Evolutionary conservation across 2,113 vertebrate species (phyloP), one percentile per base, ranked within the genome.

Genomic region (Nematolebias whitei): DNA sequence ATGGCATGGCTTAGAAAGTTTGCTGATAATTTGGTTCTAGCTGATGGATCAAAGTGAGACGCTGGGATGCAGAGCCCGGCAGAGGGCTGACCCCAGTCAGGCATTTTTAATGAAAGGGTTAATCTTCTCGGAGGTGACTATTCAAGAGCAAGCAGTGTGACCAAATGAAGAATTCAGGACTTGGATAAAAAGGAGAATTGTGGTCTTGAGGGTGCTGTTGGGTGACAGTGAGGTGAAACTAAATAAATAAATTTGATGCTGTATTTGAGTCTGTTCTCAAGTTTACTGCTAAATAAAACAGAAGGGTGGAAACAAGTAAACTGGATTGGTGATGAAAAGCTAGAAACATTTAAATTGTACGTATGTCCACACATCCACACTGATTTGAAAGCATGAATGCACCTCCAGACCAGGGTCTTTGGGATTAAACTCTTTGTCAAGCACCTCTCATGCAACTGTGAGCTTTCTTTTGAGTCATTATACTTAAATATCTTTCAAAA

Each of bases 61-160:
- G 12, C 88, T 90, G 92, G 90, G 90, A 94, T 89, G 90, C 92
- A 83, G 92, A 94, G 92, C 93, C 92, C 93, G 93, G 94, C 94
- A 82, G 94, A 93, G 93, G 94, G 94, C 94, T 98, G 96, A 98
- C 96, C 96, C 94, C 90, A 91, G 94, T 93, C 92, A 93, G 92
- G 95, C 92, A 93, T 96, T 95, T 93, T 94, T 95, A 97, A 98
- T 98, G 97, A 98, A 98, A 96, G 97, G 97, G 97, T 99, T 98
- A 99, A 99, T 98, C 97, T 98, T 94, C 93, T 97, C 95, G 89
- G 94, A 95, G 95, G 95, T 97, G 95, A 98, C 95, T 92, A 97
- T 96, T 96, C 94, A 99, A 92, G 89, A 95, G 94, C 95, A 95
- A 92, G 91, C 92, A 93, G 93, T 98, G 97, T 98, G 97, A 99